Base-by-base conservation (phyloP, 2,888 invertebrate species). In the Monochamus alternatus region DNA sequence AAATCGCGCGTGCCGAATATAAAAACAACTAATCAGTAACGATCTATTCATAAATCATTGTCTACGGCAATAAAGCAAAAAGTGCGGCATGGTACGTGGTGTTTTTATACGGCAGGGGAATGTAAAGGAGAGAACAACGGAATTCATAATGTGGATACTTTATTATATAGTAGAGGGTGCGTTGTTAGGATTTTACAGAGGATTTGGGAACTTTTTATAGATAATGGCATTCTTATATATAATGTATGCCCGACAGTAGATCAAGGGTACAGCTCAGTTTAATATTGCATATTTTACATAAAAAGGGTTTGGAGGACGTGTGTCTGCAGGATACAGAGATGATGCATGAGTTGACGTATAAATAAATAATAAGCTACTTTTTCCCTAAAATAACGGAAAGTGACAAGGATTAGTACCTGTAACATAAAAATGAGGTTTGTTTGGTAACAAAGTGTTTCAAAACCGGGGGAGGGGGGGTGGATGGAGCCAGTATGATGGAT, bases 41-140 rank as follows among this genome's bases (percentile, higher is more conserved):
- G 66, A 66, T 32, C 66, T 66, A 66, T 55, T 66, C 66, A 66
- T 66, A 66, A 66, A 66, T 66, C 66, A 55, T 66, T 66, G 66
- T 66, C 66, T 66, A 52, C n/a, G 55, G 55, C 66, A 66, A 52
- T 66, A 64, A 64, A 64, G 64, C 64, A 64, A 64, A 64, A 64
- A 64, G 47, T 64, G 44, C 5, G 47, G 22, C 22, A 44, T 64
- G 47, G 22, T 47, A 47, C 47, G 12, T 47, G 47, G 64, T 12
- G 47, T 47, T 44, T 47, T 47, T 44, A 64, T 22, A 47, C 44
- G 22, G 32, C 62, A 9, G 10, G 47, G 22, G 64, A 47, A 47
- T 64, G 47, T 38, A 47, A 47, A 64, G 12, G 64, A 51, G 14
- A 64, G 47, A 14, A 64, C 30, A 10, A n/a, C 12, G 30, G 47